Conservation (phyloP, 1,140 invertebrate genomes). For the Pogonognathellus flavescens region DNA sequence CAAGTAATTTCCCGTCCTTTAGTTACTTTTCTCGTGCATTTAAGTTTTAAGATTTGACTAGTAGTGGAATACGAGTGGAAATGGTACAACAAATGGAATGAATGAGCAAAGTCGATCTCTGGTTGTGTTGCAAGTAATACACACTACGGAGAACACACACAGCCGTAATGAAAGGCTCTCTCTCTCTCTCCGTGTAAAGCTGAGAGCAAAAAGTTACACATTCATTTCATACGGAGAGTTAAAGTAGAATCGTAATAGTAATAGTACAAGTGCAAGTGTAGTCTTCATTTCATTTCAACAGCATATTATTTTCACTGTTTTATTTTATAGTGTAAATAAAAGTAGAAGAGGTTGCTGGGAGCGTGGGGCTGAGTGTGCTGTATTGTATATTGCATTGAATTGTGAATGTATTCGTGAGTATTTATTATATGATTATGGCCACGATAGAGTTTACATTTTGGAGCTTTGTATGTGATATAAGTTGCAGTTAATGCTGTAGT, state of each 20-base stretch:
- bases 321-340: slow-evolving; percentile 36
- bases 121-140: too few species aligned
- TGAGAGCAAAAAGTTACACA: too few species aligned
- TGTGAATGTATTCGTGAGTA: slow-evolving; percentile 35
- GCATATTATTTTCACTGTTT: slow-evolving; percentile 50
- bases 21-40: slow-evolving; percentile 45
- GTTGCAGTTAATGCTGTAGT: slow-evolving; percentile 35
- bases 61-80: slow-evolving; percentile 4
- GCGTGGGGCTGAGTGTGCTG: background rate
- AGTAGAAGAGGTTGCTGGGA: background rate
- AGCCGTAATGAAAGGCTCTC: too few species aligned
- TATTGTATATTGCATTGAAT: slow-evolving; percentile 45
- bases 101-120: slow-evolving; percentile 21
- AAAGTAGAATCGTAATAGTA: too few species aligned
- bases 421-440: slow-evolving; percentile 48
- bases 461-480: slow-evolving; percentile 44
- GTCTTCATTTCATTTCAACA: slow-evolving; percentile 49
- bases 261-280: too few species aligned
- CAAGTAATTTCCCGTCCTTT: slow-evolving; percentile 49
- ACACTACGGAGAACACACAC: too few species aligned
- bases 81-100: slow-evolving; percentile 1
- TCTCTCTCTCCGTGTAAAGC: too few species aligned
- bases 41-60: slow-evolving; percentile 46
- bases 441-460: slow-evolving; percentile 31
- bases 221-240: background rate